These are phyloP conservation scores for Pygoscelis adeliae DNA, from an alignment of 2,113 vertebrate species.

Conservation along the genomic window DNA sequence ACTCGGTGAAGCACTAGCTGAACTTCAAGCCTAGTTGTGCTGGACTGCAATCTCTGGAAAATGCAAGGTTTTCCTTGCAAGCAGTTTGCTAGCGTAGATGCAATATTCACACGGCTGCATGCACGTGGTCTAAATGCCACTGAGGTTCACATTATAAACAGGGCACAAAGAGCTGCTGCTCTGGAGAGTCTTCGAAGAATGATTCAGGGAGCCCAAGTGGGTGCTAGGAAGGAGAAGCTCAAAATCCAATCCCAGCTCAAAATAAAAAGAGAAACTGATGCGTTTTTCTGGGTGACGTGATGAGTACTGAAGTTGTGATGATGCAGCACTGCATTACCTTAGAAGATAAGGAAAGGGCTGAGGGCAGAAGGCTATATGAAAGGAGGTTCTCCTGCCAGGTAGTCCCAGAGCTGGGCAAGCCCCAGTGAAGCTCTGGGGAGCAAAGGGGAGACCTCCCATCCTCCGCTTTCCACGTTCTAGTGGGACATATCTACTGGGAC, in stretches of 20 bases:
- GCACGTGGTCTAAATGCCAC: neutral
- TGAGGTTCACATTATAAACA: neutral
- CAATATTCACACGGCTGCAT: rapidly evolving
- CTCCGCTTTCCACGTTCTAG: neutral
- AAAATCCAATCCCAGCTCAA: neutral
- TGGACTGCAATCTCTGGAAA: neutral
- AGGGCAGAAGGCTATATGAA: neutral
- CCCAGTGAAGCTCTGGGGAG: neutral
- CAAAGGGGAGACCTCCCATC: neutral
- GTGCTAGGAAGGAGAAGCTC: neutral
- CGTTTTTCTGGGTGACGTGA: neutral
- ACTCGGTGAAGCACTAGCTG: neutral
- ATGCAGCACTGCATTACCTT: neutral
- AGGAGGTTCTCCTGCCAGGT: neutral
- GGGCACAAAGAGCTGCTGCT: neutral
- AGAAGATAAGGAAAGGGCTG: neutral
- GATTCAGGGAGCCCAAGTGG: neutral
- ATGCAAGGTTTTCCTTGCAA: neutral
- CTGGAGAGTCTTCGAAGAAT: neutral
- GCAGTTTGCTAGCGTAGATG: neutral
- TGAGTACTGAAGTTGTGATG: neutral
- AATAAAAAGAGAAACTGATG: neutral
- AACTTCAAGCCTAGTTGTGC: neutral
- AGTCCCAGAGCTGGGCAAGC: neutral
- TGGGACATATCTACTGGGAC: neutral